These are phyloP conservation scores for Cromileptes altivelis DNA, from an alignment of 2,113 vertebrate genomes.

Conservation along the genomic window DNA sequence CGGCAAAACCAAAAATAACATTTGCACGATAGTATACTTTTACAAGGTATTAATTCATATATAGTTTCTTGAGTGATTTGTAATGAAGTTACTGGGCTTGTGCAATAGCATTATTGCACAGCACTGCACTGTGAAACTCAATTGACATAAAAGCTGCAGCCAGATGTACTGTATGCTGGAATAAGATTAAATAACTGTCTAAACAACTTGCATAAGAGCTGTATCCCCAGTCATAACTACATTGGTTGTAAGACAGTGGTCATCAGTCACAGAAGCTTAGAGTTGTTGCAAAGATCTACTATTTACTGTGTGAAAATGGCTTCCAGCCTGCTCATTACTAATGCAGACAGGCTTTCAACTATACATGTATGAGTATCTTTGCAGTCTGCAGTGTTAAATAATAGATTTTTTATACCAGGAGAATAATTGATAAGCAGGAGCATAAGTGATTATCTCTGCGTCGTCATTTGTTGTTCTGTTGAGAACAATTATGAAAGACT, in stretches of 20 bases:
- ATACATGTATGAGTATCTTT: conserved; percentile 30
- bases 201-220: conserved; percentile 34
- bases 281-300: conserved; percentile 15
- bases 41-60: conserved; percentile 43
- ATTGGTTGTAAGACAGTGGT: conserved; percentile 29
- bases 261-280: conserved; percentile 22
- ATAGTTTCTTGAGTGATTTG: conserved; percentile 43
- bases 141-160: conserved; percentile 64
- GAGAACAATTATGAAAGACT: conserved; percentile 13
- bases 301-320: conserved; percentile 27
- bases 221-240: conserved; percentile 13
- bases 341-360: conserved; percentile 49
- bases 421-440: conserved; percentile 31
- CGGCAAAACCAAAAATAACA: conserved; percentile 55
- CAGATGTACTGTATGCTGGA: conserved; percentile 26
- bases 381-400: conserved; percentile 42
- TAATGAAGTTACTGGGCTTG: conserved; percentile 62
- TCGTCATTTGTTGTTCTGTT: conserved; percentile 7
- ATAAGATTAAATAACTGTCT: conserved; percentile 60
- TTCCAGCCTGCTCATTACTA: conserved; percentile 23
- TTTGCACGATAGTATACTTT: conserved; percentile 32
- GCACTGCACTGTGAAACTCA: conserved; percentile 57
- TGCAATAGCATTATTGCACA: conserved; percentile 51
- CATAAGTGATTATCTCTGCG: conserved; percentile 10
- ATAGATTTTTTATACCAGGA: conserved; percentile 44